Conservation (phyloP, 2,113 vertebrate species). For the Poeciliopsis occidentalis region DNA sequence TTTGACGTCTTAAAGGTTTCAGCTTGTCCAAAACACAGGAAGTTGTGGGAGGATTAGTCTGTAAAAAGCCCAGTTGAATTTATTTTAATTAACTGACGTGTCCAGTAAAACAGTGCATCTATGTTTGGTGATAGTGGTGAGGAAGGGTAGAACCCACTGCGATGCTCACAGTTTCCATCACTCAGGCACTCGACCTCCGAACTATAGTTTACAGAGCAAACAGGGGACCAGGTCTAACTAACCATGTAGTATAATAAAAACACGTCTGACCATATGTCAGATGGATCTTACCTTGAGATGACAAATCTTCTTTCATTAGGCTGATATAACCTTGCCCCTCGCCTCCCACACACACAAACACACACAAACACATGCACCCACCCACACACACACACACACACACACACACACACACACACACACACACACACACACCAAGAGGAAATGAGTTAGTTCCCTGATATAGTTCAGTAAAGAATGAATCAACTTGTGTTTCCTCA, state of each 20-base stretch:
- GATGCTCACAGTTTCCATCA: conserved; percentile 11
- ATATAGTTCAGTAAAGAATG: neutral
- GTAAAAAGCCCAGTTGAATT: neutral
- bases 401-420: too few species aligned
- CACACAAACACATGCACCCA: too few species aligned
- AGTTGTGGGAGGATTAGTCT: neutral
- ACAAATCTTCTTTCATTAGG: conserved; percentile 3
- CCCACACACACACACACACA: neutral
- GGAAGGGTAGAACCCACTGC: neutral
- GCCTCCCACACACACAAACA: neutral
- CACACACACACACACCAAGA: neutral
- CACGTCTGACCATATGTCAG: conserved; percentile 2
- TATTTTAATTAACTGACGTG: neutral
- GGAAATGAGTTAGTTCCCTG: neutral
- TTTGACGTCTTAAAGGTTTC: neutral
- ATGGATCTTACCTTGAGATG: conserved; percentile 41
- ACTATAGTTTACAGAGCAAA: neutral
- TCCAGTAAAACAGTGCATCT: neutral
- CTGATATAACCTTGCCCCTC: conserved; percentile 24
- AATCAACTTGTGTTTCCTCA: neutral
- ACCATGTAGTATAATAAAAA: conserved; percentile 19
- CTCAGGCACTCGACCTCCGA: neutral
- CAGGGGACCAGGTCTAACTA: neutral
- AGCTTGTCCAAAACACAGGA: neutral
- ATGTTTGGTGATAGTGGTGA: neutral